Evolutionary conservation across 1,140 invertebrate species (phyloP).

Genomic region (Rhizoglyphus robini): DNA sequence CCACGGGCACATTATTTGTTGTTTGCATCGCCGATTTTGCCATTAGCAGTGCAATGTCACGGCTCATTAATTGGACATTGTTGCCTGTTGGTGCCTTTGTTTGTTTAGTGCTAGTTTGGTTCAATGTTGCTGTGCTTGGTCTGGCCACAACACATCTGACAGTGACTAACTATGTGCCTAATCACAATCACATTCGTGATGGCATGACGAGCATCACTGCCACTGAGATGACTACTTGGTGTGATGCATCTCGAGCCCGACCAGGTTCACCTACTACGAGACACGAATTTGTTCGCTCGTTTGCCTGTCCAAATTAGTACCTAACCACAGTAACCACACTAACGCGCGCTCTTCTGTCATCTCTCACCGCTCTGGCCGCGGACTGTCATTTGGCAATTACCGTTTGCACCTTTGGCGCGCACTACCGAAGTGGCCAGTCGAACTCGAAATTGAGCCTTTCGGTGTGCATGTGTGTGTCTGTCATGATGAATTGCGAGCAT

Average conservation of each 20-base stretch:
- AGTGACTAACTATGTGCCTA: constrained; percentile 10
- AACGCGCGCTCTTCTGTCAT: not conserved
- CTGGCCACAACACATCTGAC: constrained; percentile 1
- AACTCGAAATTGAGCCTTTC: too few relatives aligned
- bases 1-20: not conserved
- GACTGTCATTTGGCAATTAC: not conserved
- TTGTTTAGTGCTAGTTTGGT: not conserved
- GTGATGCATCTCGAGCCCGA: too few relatives aligned
- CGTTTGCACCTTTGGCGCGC: too few relatives aligned
- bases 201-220: not conserved
- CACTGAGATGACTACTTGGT: too few relatives aligned
- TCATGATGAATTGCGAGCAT: not conserved
- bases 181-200: not conserved
- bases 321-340: too few relatives aligned
- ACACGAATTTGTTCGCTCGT: too few relatives aligned
- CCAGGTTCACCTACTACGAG: too few relatives aligned
- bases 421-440: too few relatives aligned
- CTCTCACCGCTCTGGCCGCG: not conserved
- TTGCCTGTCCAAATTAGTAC: too few relatives aligned
- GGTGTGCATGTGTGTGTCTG: too few relatives aligned
- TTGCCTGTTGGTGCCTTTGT: constrained; percentile 1
- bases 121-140: not conserved
- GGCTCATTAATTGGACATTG: not conserved
- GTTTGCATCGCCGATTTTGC: not conserved
- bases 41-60: not conserved